Percentiles rank a stretch among this genome's conserved stretches.
These are phyloP conservation scores for Trichonephila inaurata DNA, from an alignment of 1,140 invertebrate species.

Conservation along the genomic window DNA sequence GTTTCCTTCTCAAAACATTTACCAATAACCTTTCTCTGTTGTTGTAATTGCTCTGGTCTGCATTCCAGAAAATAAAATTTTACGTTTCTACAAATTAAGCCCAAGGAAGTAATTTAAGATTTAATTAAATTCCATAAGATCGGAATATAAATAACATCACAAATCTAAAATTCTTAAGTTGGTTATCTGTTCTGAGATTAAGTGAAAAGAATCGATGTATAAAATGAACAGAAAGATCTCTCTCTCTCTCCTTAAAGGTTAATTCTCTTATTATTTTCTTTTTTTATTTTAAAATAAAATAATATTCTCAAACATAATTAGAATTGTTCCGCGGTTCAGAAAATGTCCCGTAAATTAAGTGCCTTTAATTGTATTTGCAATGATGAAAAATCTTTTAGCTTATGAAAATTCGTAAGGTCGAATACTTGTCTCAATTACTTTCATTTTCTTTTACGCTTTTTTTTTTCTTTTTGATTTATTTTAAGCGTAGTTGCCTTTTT, in stretches of 20 bases:
- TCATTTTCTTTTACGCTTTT: background rate
- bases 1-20: background rate
- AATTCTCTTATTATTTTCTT: background rate
- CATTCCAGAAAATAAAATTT: background rate
- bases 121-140: constrained; percentile 51
- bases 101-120: constrained; percentile 1
- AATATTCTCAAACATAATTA: background rate
- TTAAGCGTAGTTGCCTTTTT: background rate
- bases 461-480: background rate
- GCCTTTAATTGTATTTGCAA: background rate
- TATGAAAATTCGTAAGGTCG: background rate
- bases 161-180: background rate
- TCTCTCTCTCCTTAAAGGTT: no score
- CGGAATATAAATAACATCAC: background rate
- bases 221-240: no score
- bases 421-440: background rate
- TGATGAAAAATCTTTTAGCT: background rate
- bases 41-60: background rate
- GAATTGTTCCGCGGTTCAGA: background rate
- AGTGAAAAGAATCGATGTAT: background rate
- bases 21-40: background rate
- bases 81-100: background rate
- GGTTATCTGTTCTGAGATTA: background rate
- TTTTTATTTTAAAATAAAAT: background rate
- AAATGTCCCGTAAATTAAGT: background rate